Conservation (phyloP, 2,888 invertebrate genomes). For the Cetonia aurata region DNA sequence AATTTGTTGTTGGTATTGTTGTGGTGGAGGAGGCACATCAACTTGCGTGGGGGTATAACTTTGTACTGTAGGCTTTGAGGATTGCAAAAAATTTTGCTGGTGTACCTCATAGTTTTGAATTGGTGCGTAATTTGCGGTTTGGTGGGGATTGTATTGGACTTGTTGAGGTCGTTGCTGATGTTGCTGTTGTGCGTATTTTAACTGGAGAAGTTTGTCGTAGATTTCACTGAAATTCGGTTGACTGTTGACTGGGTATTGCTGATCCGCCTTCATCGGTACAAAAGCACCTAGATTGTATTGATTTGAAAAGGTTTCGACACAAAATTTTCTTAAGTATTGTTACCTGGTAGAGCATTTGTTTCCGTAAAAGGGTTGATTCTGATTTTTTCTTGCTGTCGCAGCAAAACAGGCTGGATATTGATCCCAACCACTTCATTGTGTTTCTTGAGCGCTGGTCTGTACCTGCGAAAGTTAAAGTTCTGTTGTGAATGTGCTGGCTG, state of each 20-base stretch:
- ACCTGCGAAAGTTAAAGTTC: conserved; percentile 39
- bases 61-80: conserved; percentile 59
- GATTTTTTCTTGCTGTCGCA: conserved; percentile 57
- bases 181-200: conserved; percentile 60
- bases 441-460: conserved; percentile 51
- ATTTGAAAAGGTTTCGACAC: conserved; percentile 55
- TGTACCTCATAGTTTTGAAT: conserved; percentile 37
- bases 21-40: conserved; percentile 58
- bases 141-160: conserved; percentile 41
- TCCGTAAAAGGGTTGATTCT: conserved; percentile 70
- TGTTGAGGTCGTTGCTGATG: conserved; percentile 49
- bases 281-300: conserved; percentile 63
- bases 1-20: conserved; percentile 24
- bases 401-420: conserved; percentile 41
- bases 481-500: conserved; percentile 37
- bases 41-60: conserved; percentile 63
- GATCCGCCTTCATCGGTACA: conserved; percentile 64
- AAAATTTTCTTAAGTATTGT: too few relatives aligned
- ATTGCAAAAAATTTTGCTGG: conserved; percentile 42
- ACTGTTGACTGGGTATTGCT: conserved; percentile 43
- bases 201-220: conserved; percentile 63
- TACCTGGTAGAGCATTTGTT: conserved; percentile 67
- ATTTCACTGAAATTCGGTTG: conserved; percentile 62
- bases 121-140: conserved; percentile 31
- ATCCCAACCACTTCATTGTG: conserved; percentile 49